Base-by-base conservation (phyloP, 1,140 invertebrate species). In the Drosophila yakuba region DNA sequence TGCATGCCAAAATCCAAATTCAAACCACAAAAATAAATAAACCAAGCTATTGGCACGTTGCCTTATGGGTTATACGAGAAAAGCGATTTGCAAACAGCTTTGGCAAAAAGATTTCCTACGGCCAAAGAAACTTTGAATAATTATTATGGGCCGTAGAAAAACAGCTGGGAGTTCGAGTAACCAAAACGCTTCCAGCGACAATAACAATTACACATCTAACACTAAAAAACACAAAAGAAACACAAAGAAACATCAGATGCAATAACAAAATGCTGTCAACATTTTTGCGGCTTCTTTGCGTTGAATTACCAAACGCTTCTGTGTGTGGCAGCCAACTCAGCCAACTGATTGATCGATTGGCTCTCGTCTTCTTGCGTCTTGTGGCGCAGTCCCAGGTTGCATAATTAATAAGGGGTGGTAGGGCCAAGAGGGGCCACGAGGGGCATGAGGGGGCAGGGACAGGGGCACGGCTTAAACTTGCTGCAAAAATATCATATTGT, bases 201-300 rank as follows among this genome's bases (percentile, higher is more conserved):
- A 69, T 60, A 71, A 59, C 39, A 60, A 59, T 56, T 77, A 44
- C 60, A 51, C 55, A 32, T 32, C 7, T 3, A 32, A 32, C 32
- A 32, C 32, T 32, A 32, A 6, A 10, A 39, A 28, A 60, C n/a
- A 28, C 25, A 25, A 14, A 32, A 6, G 4, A 39, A 28, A 60
- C n/a, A 28, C 25, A 25, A 14, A 28, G 25, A 56, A 43, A 44
- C 15, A 15, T n/a, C 52, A 44, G 15, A 54, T 52, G 32, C 63
- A 78, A 56, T 25, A 64, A 74, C 69, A 60, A 55, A 56, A 17
- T 60, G 43, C 58, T 82, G 79, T 72, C 59, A 85, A 71, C 78
- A 78, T 81, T 85, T 85, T 75, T 85, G 69, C 67, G 82, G 82
- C 82, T 85, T 85, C 82, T 61, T 38, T 80, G 81, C 67, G 78